These are phyloP conservation scores for Sebastes nivosus DNA, from an alignment of 2,797 vertebrate genomes.

Conservation along the genomic window DNA sequence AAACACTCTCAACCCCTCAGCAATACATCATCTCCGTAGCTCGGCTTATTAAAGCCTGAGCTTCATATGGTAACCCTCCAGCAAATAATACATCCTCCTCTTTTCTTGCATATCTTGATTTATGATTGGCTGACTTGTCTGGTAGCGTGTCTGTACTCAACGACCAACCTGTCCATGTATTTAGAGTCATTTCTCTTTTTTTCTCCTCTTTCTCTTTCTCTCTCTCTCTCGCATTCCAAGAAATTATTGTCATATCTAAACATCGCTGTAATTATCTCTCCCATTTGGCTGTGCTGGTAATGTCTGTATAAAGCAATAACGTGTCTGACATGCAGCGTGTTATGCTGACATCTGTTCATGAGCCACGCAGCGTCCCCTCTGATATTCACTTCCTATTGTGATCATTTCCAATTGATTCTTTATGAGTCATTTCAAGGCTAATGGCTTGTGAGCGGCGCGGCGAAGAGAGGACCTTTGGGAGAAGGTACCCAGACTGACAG, in stretches of 20 bases:
- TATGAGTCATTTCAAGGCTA: slow-evolving; percentile 92
- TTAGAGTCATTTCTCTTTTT: slow-evolving; percentile 4
- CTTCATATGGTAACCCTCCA: slow-evolving; percentile 51
- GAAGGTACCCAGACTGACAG: slow-evolving; percentile 66
- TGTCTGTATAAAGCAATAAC: slow-evolving; percentile 65
- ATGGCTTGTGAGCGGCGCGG: slow-evolving; percentile 86
- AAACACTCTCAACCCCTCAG: slow-evolving; percentile 58
- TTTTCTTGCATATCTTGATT: slow-evolving; percentile 31
- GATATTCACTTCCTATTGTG: slow-evolving; percentile 73
- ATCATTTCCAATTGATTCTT: slow-evolving; percentile 84
- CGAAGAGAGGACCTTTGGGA: slow-evolving; percentile 71
- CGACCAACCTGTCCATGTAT: slow-evolving; percentile 3
- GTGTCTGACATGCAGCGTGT: slow-evolving; percentile 52
- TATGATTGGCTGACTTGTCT: slow-evolving; percentile 13
- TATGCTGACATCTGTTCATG: slow-evolving; percentile 67
- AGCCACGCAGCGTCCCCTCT: slow-evolving; percentile 50
- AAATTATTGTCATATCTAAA: slow-evolving; percentile 62
- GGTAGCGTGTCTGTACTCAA: background rate
- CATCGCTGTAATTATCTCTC: slow-evolving; percentile 50
- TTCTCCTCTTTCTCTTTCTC: background rate
- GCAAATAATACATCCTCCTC: slow-evolving; percentile 41
- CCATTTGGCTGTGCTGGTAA: slow-evolving; percentile 61
- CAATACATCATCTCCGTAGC: slow-evolving; percentile 56
- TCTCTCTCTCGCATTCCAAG: slow-evolving; percentile 24
- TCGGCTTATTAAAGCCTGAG: slow-evolving; percentile 38